A percentile compares a stretch with the other conserved stretches of the same genome.
Conservation (phyloP, 2,113 vertebrate genomes). For the Scatophagus argus region DNA sequence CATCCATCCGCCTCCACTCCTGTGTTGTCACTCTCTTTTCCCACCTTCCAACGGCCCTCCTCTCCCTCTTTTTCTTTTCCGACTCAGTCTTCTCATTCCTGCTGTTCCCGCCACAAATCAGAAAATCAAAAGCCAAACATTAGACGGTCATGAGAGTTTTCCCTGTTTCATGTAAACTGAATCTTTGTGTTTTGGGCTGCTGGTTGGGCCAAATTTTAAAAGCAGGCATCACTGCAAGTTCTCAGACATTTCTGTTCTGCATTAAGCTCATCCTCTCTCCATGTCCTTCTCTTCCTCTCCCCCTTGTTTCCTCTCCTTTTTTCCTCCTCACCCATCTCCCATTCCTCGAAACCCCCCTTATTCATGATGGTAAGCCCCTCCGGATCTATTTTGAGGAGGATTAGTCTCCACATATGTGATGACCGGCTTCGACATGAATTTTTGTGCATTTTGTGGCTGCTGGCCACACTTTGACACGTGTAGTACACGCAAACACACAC, state of each 20-base stretch:
- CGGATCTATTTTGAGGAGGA: conserved; percentile 17
- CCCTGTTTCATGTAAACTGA: no score
- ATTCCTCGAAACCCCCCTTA: conserved; percentile 42
- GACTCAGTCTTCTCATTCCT: neutral
- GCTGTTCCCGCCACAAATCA: no score
- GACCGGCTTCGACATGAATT: conserved; percentile 39
- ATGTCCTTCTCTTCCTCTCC: neutral
- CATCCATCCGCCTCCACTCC: neutral
- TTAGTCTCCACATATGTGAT: conserved; percentile 44
- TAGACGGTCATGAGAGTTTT: no score
- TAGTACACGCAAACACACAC: conserved; percentile 11
- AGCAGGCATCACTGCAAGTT: no score
- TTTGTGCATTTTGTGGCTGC: conserved; percentile 45
- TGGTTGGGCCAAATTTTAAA: no score
- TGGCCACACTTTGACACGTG: conserved; percentile 30
- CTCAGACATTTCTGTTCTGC: no score
- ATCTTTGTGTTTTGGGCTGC: no score
- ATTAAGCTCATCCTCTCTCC: neutral
- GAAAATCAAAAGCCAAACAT: no score
- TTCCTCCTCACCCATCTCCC: neutral
- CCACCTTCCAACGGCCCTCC: neutral
- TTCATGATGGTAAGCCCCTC: conserved; percentile 42
- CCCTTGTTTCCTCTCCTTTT: neutral
- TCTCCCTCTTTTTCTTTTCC: neutral
- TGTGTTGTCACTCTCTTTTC: neutral